These are phyloP conservation scores for Pyrrhia umbra DNA, from an alignment of 2,888 invertebrate genomes.

Conservation along the genomic window DNA sequence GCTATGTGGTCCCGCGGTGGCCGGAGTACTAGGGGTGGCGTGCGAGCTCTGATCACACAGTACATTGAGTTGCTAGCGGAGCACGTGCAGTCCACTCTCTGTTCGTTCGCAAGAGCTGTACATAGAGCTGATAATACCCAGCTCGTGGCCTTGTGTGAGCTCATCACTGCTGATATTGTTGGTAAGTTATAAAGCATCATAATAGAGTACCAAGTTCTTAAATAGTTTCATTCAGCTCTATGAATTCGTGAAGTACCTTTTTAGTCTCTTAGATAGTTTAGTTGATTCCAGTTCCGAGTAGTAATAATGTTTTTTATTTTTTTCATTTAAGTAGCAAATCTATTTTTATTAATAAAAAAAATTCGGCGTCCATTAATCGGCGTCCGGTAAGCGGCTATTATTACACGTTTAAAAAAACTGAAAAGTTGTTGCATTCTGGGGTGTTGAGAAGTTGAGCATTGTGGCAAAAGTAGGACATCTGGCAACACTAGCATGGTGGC, in stretches of 20 bases:
- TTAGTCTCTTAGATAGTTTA: no score
- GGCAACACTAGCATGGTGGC: no score
- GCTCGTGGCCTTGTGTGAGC: constrained; percentile 78
- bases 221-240: neutral
- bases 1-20: constrained; percentile 86
- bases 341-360: no score
- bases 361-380: no score
- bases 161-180: constrained; percentile 83
- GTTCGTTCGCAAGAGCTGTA: constrained; percentile 75
- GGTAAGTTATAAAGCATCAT: constrained; percentile 68
- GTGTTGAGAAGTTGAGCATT: no score
- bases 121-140: constrained; percentile 75
- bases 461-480: no score
- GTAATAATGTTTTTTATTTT: no score
- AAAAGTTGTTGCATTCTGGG: no score
- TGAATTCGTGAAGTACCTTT: neutral
- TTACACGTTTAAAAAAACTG: no score
- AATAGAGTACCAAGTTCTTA: no score
- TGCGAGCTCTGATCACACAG: constrained; percentile 78
- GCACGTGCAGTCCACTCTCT: constrained; percentile 80
- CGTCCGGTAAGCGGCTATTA: no score
- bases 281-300: neutral
- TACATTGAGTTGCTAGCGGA: constrained; percentile 80
- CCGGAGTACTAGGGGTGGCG: constrained; percentile 80
- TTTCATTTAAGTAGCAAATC: no score